phyloP scores from a whole-genome alignment of 2,888 invertebrate genomes.

The Mythimna loreyi region DNA sequence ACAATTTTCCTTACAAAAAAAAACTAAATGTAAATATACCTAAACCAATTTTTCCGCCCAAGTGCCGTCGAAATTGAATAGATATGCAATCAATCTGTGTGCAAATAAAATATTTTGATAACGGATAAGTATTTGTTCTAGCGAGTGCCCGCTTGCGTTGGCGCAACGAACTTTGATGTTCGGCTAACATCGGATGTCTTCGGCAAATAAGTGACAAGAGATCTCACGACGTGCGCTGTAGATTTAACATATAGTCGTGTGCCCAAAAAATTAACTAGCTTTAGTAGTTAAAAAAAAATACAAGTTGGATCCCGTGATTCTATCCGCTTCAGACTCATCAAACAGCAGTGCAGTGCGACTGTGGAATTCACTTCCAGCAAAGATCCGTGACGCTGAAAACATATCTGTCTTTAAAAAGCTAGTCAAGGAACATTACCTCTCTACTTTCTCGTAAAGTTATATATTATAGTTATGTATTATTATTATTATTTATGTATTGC shows the following conservation, averaged over 20 bases:
- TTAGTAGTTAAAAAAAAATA: not conserved
- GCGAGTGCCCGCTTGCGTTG: constrained; percentile 36
- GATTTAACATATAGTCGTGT: constrained; percentile 13
- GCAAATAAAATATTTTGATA: constrained; percentile 64
- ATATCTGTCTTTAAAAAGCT: too few species aligned
- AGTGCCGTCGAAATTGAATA: constrained; percentile 52
- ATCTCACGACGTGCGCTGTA: constrained; percentile 29
- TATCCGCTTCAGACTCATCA: too few species aligned
- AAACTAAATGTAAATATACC: constrained; percentile 40
- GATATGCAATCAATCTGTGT: constrained; percentile 57
- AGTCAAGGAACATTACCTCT: too few species aligned
- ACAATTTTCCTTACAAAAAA: constrained; percentile 12
- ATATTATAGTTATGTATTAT: too few species aligned
- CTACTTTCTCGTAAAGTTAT: too few species aligned
- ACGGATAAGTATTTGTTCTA: constrained; percentile 57
- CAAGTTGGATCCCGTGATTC: too few species aligned
- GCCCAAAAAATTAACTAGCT: not conserved
- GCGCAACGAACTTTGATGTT: constrained; percentile 47
- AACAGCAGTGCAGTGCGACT: too few species aligned
- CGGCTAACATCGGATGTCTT: constrained; percentile 52
- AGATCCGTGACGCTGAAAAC: too few species aligned
- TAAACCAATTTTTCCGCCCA: constrained; percentile 53
- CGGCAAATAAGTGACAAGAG: constrained; percentile 44
- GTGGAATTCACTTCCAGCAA: too few species aligned
- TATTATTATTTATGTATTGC: too few species aligned